Evolutionary conservation across 2,113 vertebrate species (phyloP), one percentile per base, ranked within the genome.

Genomic region (Turdus rufiventris): DNA sequence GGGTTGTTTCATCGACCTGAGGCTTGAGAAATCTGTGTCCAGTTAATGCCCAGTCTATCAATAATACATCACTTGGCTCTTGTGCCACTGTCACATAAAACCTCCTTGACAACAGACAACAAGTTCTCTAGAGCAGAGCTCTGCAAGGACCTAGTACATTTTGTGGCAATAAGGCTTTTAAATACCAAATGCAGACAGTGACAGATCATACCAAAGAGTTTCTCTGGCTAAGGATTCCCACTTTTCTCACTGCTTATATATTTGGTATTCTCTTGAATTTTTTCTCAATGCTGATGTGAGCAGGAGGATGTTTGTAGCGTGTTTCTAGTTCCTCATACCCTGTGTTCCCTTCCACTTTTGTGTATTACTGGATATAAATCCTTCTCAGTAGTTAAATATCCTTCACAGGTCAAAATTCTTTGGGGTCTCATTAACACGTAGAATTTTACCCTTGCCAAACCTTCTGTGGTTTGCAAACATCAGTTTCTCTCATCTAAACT

Each of bases 391-490:
- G 91, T 96, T 91, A 91, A 94, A 85, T 93, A 95, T 50, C 73
- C 74, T 91, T 95, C 81, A 70, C 93, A 95, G 91, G 95, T 94
- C 89, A 93, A 76, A 94, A 96, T 93, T 95, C 93, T 95, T 89
- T 56, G 53, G 89, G 89, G 93, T 81, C 89, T 94, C 78, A 88
- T 95, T 96, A 89, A 51, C 85, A 89, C 85, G 89, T 89, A 91
- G 50, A 92, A 63, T 72, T 79, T 83, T 66, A 73, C 85, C 85
- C 63, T 92, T 89, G 89, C 93, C 93, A 97, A 93, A 73, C 93
- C 93, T 94, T 65, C 81, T 92, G 81, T 94, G 95, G 94, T 95
- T 96, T 93, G 65, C 85, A 79, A 89, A 85, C 94, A 94, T 88
- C 85, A 65, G 81, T 88, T 97, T 93, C 94, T 89, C 89, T 89